A percentile compares a stretch with the other conserved stretches of the same genome.
Conservation (phyloP, 2,888 invertebrate genomes). For the Ectemnius continuus region DNA sequence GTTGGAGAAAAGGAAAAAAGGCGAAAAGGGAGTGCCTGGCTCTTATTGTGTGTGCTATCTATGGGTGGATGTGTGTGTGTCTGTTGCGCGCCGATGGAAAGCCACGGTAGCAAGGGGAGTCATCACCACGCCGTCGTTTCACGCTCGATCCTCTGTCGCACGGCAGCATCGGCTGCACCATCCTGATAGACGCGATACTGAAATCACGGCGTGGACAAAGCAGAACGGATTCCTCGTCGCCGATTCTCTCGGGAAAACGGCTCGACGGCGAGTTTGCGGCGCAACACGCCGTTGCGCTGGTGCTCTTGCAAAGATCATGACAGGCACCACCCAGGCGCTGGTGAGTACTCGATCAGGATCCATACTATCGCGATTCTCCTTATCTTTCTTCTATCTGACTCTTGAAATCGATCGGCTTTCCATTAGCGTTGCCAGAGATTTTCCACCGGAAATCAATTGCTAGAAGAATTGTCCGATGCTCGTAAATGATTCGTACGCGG, state of each 20-base stretch:
- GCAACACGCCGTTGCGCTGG: constrained; percentile 1
- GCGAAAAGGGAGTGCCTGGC: neutral
- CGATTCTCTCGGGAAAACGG: neutral
- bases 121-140: constrained; percentile 18
- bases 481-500: neutral
- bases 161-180: neutral
- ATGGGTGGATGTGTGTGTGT: neutral
- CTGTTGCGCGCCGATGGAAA: constrained; percentile 9
- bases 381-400: neutral
- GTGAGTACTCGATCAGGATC: constrained; percentile 39
- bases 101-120: neutral
- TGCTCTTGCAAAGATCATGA: constrained; percentile 25
- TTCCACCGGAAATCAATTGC: neutral
- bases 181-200: neutral
- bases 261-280: constrained; percentile 3
- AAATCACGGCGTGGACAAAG: neutral
- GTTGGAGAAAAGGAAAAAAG: constrained; percentile 4
- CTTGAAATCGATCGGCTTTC: neutral
- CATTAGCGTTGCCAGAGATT: neutral
- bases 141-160: constrained; percentile 9
- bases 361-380: too few species aligned
- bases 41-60: neutral
- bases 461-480: neutral
- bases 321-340: constrained; percentile 36
- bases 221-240: neutral